Percentiles rank a stretch among this genome's conserved stretches.
Evolutionary conservation across 53 echinoderm and acorn worm species (phyloP).

Genomic region (Crossaster papposus): DNA sequence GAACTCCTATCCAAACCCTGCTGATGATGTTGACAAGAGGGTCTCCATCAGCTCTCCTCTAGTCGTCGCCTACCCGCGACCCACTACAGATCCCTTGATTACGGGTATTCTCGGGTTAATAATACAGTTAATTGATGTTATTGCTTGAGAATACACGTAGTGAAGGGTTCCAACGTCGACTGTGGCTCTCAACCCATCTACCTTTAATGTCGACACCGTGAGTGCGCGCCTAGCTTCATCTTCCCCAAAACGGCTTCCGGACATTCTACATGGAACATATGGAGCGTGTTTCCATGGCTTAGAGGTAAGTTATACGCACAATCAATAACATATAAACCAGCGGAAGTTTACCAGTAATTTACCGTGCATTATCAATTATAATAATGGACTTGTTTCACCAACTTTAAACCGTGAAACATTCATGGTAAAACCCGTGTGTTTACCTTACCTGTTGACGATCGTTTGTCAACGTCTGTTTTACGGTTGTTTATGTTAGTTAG

Average conservation of each 20-base stretch:
- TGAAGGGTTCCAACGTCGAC: constrained; percentile 60
- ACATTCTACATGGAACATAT: background rate
- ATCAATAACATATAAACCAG: constrained; percentile 34
- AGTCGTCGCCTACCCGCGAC: background rate
- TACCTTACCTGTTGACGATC: too few relatives aligned
- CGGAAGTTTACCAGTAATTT: constrained; percentile 9
- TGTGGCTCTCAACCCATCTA: constrained; percentile 2
- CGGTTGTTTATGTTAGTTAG: too few relatives aligned
- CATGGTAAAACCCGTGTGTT: too few relatives aligned
- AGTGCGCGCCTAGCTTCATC: background rate
- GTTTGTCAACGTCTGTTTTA: too few relatives aligned
- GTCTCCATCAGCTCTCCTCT: background rate
- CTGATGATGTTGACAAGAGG: background rate
- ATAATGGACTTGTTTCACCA: background rate
- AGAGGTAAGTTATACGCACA: constrained; percentile 25
- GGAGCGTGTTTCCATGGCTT: constrained; percentile 19
- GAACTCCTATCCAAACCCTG: background rate
- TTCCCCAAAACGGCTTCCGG: background rate
- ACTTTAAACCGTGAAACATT: background rate
- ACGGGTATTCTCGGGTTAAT: constrained; percentile 94
- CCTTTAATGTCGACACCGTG: background rate
- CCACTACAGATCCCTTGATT: constrained; percentile 67
- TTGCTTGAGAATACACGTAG: constrained; percentile 98
- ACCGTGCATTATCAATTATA: constrained; percentile 5
- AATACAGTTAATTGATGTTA: constrained; percentile 86